Percentiles rank a stretch among this genome's conserved stretches.
Conservation (phyloP, 2,888 invertebrate genomes). For the Dicycla oo region DNA sequence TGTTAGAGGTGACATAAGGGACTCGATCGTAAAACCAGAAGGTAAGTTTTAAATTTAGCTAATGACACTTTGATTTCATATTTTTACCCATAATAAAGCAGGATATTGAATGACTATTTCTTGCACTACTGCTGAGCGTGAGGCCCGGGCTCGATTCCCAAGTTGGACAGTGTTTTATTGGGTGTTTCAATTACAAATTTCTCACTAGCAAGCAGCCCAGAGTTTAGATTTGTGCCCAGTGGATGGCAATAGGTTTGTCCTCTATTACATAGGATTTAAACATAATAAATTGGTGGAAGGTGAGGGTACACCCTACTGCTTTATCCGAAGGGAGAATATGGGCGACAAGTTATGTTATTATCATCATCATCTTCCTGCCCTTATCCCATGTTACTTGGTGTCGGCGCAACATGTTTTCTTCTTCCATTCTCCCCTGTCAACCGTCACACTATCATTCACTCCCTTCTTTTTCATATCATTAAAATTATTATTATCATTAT, state of each 20-base stretch:
- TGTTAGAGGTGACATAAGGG: slow-evolving; percentile 81
- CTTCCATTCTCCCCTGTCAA: too few relatives aligned
- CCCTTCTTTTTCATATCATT: too few relatives aligned
- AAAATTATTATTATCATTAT: too few relatives aligned
- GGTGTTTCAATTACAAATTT: background rate
- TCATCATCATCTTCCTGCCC: too few relatives aligned
- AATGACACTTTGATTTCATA: background rate
- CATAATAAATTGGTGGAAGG: too few relatives aligned
- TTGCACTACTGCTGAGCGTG: background rate
- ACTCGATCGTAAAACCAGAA: slow-evolving; percentile 64
- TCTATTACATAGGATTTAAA: background rate
- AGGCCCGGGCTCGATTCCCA: background rate
- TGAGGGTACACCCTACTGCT: too few relatives aligned
- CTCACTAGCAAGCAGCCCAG: too few relatives aligned
- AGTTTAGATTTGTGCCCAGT: background rate
- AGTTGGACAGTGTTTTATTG: background rate
- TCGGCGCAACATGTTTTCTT: too few relatives aligned
- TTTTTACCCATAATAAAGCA: background rate
- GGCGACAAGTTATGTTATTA: background rate
- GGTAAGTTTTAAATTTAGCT: slow-evolving; percentile 15
- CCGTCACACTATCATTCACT: too few relatives aligned
- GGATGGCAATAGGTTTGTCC: too few relatives aligned
- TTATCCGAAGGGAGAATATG: too few relatives aligned
- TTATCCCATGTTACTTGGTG: too few relatives aligned
- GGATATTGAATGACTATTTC: background rate